Base-by-base conservation (phyloP, 1,140 invertebrate genomes). In the Lasioglossum baleicum region DNA sequence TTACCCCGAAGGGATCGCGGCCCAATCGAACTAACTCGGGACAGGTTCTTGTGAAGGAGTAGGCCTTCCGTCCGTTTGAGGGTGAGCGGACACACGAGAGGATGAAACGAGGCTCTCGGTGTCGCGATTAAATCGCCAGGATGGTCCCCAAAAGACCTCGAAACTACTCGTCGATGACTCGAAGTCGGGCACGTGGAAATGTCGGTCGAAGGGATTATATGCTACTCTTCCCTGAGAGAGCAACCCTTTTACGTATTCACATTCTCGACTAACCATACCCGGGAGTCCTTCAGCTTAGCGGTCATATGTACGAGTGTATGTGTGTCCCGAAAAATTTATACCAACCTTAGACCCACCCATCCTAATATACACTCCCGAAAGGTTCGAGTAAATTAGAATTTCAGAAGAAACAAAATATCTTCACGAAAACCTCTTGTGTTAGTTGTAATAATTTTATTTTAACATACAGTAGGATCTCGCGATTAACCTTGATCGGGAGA, bases 181-280 rank as follows among this genome's bases (percentile, higher is more conserved):
- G 22, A 81, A 65, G 74, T 74, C 64, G 83, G 76, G 82, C n/a
- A 81, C 40, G 61, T 84, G 70, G 75, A 74, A 84, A 85, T 82
- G 73, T 85, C 83, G 74, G 83, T 85, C 79, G 74, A 71, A 84
- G 31, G 70, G 79, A 84, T 85, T 85, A 84, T 85, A 84, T 53
- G 13, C 26, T 31, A 35, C 42, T 64, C 60, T 40, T 53, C n/a
- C 7, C 8, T 0, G 15, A 13, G n/a, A 83, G 31, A 69, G 74
- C 73, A 82, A 77, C n/a, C 60, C 79, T 82, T 85, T 84, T 84
- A 74, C 70, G 79, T 84, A 84, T 85, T 85, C 83, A 78, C 67
- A 64, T 31, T 40, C 13, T 75, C 56, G n/a, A 63, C 8, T 64
- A 56, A 51, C 35, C 17, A 58, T 42, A 26, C 35, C 22, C 10